These are phyloP conservation scores for Harpagoxenus sublaevis DNA, from an alignment of 2,888 invertebrate species.

Conservation along the genomic window DNA sequence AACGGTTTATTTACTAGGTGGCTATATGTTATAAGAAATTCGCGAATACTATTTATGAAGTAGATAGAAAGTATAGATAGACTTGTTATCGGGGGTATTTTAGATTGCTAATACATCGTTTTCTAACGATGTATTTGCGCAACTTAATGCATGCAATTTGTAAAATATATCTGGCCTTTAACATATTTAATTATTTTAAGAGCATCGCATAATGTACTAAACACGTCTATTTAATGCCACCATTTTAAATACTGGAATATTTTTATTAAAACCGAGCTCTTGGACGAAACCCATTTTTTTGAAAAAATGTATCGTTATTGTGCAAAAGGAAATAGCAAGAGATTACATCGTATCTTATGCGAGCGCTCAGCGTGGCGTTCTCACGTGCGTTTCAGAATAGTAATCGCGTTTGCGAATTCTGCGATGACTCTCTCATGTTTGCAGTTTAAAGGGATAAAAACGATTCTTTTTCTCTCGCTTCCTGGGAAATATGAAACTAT, in stretches of 20 bases:
- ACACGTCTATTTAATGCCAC: background rate
- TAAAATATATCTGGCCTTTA: background rate
- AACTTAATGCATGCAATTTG: background rate
- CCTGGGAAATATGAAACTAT: conserved; percentile 3
- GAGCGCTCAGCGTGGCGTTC: conserved; percentile 59
- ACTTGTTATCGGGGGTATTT: background rate
- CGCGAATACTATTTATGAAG: background rate
- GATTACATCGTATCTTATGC: conserved; percentile 70
- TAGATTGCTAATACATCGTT: background rate
- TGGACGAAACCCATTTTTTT: conserved; percentile 22
- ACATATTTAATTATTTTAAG: conserved; percentile 34
- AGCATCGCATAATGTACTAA: background rate
- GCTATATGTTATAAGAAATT: background rate
- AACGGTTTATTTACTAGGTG: conserved; percentile 4
- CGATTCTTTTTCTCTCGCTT: background rate
- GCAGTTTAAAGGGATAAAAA: conserved; percentile 23
- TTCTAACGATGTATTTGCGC: background rate
- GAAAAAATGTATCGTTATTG: conserved; percentile 47
- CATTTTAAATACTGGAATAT: conserved; percentile 26
- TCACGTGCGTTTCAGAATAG: conserved; percentile 62
- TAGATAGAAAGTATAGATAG: no score
- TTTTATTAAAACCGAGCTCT: conserved; percentile 27
- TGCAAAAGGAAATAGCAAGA: conserved; percentile 61
- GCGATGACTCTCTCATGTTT: conserved; percentile 58
- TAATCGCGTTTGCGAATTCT: conserved; percentile 63